These are phyloP conservation scores for Pararge aegeria DNA, from an alignment of 1,140 invertebrate genomes.

Conservation along the genomic window DNA sequence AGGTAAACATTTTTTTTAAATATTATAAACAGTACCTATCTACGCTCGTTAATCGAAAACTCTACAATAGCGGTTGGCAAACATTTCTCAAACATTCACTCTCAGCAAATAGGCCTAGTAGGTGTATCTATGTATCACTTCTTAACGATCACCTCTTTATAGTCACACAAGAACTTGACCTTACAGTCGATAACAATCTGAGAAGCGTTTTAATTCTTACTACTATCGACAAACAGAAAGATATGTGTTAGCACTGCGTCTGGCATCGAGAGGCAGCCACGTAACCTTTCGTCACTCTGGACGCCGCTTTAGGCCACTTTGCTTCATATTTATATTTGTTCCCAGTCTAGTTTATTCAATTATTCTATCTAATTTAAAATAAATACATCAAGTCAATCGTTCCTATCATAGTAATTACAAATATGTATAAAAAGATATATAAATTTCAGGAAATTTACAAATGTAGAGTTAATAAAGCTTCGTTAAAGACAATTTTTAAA, in stretches of 20 bases:
- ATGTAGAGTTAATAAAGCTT: constrained; percentile 79
- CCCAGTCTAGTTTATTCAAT: constrained; percentile 72
- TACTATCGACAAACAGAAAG: constrained; percentile 47
- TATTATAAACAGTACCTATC: constrained; percentile 32
- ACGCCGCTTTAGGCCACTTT: constrained; percentile 60
- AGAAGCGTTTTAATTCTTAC: constrained; percentile 33
- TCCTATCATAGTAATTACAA: constrained; percentile 68
- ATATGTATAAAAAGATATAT: constrained; percentile 77
- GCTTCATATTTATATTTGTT: constrained; percentile 67
- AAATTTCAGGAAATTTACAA: constrained; percentile 77
- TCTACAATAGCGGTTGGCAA: constrained; percentile 27
- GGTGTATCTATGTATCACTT: constrained; percentile 28
- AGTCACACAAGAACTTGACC: constrained; percentile 36
- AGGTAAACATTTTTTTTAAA: constrained; percentile 29
- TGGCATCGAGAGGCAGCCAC: constrained; percentile 31
- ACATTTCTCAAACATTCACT: constrained; percentile 30
- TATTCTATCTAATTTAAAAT: constrained; percentile 70
- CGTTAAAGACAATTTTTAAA: constrained; percentile 74
- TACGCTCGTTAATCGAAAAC: constrained; percentile 25
- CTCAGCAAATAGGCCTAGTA: constrained; percentile 37
- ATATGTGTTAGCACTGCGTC: constrained; percentile 56
- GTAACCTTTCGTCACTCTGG: constrained; percentile 23
- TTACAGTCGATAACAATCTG: constrained; percentile 27
- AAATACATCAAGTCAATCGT: constrained; percentile 67
- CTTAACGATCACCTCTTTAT: constrained; percentile 31